Evolutionary conservation across 2,113 vertebrate species (phyloP).

Genomic region (Calyptomena viridis): DNA sequence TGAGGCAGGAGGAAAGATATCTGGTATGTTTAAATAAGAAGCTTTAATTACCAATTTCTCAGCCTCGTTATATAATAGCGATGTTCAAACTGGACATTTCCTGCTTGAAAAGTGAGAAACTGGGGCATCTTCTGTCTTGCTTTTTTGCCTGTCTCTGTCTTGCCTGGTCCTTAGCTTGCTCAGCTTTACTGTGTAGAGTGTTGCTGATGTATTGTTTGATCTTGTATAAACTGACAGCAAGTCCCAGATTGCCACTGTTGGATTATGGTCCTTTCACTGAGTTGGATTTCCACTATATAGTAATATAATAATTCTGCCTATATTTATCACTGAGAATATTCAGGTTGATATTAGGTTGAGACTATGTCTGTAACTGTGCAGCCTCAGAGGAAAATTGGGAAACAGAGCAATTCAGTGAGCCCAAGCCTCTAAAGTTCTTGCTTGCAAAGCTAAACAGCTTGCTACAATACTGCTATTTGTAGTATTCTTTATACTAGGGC

Average conservation of each 20-base stretch:
- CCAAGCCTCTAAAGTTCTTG: background rate
- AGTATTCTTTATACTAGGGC: background rate
- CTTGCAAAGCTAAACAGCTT: background rate
- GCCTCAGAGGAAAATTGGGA: background rate
- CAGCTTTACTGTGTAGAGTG: background rate
- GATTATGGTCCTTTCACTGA: background rate
- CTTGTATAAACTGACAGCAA: background rate
- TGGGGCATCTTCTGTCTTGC: background rate
- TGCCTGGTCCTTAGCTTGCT: background rate
- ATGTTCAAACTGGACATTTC: background rate
- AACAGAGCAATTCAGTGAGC: background rate
- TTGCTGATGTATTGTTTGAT: background rate
- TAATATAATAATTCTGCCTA: background rate
- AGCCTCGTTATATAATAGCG: background rate
- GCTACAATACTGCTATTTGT: background rate
- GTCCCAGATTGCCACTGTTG: rapidly evolving
- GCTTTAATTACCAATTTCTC: background rate
- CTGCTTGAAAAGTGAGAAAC: background rate
- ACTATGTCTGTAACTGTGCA: background rate
- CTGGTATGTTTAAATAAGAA: constrained; percentile 79
- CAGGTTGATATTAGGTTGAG: background rate
- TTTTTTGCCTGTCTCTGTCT: background rate
- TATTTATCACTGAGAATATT: background rate
- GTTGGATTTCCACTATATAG: background rate
- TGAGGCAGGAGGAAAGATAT: constrained; percentile 97